Evolutionary conservation across 2,797 vertebrate species (phyloP), one percentile per base, ranked within the genome.

Genomic region (Agapornis canus): DNA sequence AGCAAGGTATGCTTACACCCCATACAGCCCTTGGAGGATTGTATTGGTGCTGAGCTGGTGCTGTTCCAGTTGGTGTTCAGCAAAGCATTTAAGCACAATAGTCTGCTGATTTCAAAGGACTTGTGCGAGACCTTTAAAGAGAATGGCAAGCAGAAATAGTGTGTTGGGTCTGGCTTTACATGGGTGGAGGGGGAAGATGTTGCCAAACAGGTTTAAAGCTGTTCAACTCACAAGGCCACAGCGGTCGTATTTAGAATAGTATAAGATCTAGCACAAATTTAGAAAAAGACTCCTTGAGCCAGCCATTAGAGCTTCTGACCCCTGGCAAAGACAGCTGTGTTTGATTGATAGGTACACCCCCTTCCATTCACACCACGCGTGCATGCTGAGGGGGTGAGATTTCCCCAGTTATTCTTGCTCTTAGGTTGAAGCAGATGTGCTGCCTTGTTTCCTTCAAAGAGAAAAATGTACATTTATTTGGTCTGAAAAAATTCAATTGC

Each of bases 401-500:
- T 96, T 93, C 75, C 70, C 49, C 87, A 64, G 84, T 95, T 94
- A 93, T 63, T 94, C 69, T 87, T 90, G 68, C 77, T 94, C 65
- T 90, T 93, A 86, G 57, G 60, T 86, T 88, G 82, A 78, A 96
- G 94, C 91, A 96, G 87, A 87, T 89, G 94, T 90, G 75, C 72
- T 96, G 92, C 76, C 70, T 90, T 78, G 51, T 54, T 92, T 87
- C 83, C 89, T 95, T 92, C 78, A 86, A 92, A 94, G 94, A 84
- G 87, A 82, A 95, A 68, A 91, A 73, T 2, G 18, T 83, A 79
- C 75, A 35, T 94, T 90, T 92, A 86, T 78, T 89, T 83, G 64
- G 88, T 75, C 88, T 90, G 73, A 95, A 95, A 94, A 93, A 95
- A 91, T 52, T 71, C 61, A 91, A 80, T 93, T 81, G 92, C 90